Conservation (phyloP, 2,888 invertebrate genomes). For the Phengaris alcon region DNA sequence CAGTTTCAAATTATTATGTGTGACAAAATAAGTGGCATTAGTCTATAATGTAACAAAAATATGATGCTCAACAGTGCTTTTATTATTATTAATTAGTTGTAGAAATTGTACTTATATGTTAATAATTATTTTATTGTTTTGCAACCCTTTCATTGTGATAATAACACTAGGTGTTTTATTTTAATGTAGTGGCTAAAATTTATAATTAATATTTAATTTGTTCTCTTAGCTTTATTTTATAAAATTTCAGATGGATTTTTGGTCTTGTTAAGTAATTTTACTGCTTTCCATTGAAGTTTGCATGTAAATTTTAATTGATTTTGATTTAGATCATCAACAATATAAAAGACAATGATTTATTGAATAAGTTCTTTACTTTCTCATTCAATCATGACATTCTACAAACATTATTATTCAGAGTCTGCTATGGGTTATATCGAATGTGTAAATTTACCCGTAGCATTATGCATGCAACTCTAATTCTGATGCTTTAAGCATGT, state of each 20-base stretch:
- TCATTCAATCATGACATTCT: slow-evolving; percentile 11
- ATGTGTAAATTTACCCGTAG: slow-evolving; percentile 30
- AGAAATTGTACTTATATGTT: slow-evolving; percentile 34
- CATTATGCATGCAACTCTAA: slow-evolving; percentile 33
- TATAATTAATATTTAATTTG: slow-evolving; percentile 44
- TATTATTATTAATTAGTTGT: slow-evolving; percentile 45
- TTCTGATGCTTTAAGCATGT: slow-evolving; percentile 33
- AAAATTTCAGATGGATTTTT: slow-evolving; percentile 43
- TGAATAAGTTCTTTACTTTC: slow-evolving; percentile 2
- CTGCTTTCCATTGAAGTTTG: slow-evolving; percentile 51
- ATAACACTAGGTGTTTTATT: slow-evolving; percentile 52
- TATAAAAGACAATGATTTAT: not conserved
- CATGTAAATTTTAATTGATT: slow-evolving; percentile 45
- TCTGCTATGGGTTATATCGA: slow-evolving; percentile 18
- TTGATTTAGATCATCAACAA: slow-evolving; percentile 5
- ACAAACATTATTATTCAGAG: not conserved
- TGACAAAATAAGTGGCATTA: slow-evolving; percentile 65
- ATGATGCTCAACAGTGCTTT: slow-evolving; percentile 76
- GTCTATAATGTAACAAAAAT: slow-evolving; percentile 47
- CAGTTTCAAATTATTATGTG: slow-evolving; percentile 64
- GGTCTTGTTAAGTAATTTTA: slow-evolving; percentile 47
- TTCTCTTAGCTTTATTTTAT: slow-evolving; percentile 52
- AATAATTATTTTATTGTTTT: slow-evolving; percentile 51
- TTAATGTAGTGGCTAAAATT: slow-evolving; percentile 54
- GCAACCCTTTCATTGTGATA: slow-evolving; percentile 55